Percentiles rank a stretch among this genome's conserved stretches.
Evolutionary conservation across 1,140 invertebrate genomes (phyloP).

Genomic region (Gonioctena quinquepunctata): DNA sequence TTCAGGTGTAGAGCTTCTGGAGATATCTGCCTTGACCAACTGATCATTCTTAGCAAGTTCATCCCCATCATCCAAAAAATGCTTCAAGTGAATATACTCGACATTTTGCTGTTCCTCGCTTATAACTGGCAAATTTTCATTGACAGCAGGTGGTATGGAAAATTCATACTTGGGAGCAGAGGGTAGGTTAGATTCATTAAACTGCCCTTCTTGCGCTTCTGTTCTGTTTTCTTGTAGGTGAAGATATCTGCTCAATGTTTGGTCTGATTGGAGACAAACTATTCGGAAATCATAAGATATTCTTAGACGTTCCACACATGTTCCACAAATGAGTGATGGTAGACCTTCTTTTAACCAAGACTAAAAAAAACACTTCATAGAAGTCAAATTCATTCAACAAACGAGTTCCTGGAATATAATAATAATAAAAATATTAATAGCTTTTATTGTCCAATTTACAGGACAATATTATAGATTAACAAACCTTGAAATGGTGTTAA

Average conservation of each 20-base stretch:
- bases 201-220: too few relatives aligned
- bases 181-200: conserved; percentile 12
- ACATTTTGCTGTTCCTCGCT: conserved; percentile 42
- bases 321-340: conserved; percentile 44
- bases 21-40: conserved; percentile 4
- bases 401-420: too few relatives aligned
- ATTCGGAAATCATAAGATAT: conserved; percentile 46
- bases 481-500: too few relatives aligned
- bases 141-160: conserved; percentile 17
- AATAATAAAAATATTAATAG: too few relatives aligned
- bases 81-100: conserved; percentile 50
- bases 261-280: conserved; percentile 44
- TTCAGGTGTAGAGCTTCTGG: conserved; percentile 30
- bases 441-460: too few relatives aligned
- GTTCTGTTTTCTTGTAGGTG: conserved; percentile 30
- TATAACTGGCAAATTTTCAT: conserved; percentile 24
- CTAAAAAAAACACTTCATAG: conserved; percentile 30
- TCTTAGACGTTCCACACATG: conserved; percentile 43
- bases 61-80: conserved; percentile 49
- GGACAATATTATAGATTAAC: too few relatives aligned
- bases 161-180: conserved; percentile 40
- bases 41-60: conserved; percentile 35
- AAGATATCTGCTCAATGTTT: conserved; percentile 41
- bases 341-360: conserved; percentile 43
- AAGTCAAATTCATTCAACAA: too few relatives aligned